These are phyloP conservation scores for Piaya cayana DNA, from an alignment of 2,113 vertebrate species.

Conservation along the genomic window DNA sequence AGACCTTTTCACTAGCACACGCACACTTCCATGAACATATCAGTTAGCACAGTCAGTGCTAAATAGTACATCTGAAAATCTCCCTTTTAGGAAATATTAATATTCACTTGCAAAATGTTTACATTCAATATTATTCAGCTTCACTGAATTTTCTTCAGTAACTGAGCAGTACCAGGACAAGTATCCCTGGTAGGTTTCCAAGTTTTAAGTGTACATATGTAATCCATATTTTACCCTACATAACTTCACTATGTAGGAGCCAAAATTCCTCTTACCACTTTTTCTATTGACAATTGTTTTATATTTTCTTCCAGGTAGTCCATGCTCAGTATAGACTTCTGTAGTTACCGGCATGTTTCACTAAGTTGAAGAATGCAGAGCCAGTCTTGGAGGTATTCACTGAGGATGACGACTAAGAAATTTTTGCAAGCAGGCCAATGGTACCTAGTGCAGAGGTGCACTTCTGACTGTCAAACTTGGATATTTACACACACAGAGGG, in stretches of 20 bases:
- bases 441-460: not conserved
- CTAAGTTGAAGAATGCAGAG: not conserved
- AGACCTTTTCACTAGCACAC: not conserved
- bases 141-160: not conserved
- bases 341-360: not conserved
- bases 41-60: not conserved
- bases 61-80: not conserved
- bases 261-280: not conserved
- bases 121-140: not conserved
- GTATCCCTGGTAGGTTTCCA: not conserved
- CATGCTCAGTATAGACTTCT: not conserved
- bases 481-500: not conserved
- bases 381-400: not conserved
- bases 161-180: not conserved
- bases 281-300: not conserved
- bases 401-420: not conserved
- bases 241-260: not conserved
- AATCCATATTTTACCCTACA: not conserved
- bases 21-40: not conserved
- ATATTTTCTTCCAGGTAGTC: not conserved
- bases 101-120: not conserved
- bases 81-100: not conserved
- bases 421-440: not conserved
- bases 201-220: not conserved
- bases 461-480: not conserved